Base-by-base conservation (phyloP, 2,888 invertebrate species). In the Frankliniella intonsa region DNA sequence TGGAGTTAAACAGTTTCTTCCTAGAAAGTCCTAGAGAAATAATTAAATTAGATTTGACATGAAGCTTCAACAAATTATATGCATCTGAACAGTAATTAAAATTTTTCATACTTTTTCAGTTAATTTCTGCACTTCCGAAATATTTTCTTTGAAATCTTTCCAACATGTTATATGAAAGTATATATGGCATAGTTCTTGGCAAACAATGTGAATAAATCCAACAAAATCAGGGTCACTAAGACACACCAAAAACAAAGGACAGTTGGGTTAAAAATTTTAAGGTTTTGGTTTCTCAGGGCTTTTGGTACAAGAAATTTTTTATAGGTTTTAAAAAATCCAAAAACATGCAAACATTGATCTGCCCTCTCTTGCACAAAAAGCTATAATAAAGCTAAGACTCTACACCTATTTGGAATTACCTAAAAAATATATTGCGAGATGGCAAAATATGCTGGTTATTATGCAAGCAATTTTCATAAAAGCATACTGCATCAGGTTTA, bases 181-280 rank as follows among this genome's bases (percentile, higher is more conserved):
- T 25, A 83, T 81, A 50, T 82, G 79, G 76, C 83, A 83, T 49
- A 82, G 82, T 80, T 83, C 83, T 82, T 82, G 81, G 81, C 83
- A 83, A 27, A 81, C 69, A 49, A 83, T 80, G 65, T 81, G 62
- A 55, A 83, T 80, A 82, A 76, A 83, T 12, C 83, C 83, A 83
- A 82, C 76, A 81, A 83, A 83, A 82, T 83, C 83, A 69, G 83
- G 83, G 69, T 83, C 83, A 50, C 83, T 83, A 49, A 38, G 38
- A 38, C 3, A 38, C 2, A 38, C 2, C 2, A 38, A 38, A 38
- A 38, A 38, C 2, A 38, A 38, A 38, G 5, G 5, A 38, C 2
- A 38, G 38, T 38, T 38, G 5, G 38, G 38, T 5, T 38, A 38
- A 38, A 2, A 38, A 38, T 38, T 38, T 5, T 38, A 3, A 3